Evolutionary conservation across 2,888 invertebrate genomes (phyloP).

Genomic region (Hemistola chrysoprasaria): DNA sequence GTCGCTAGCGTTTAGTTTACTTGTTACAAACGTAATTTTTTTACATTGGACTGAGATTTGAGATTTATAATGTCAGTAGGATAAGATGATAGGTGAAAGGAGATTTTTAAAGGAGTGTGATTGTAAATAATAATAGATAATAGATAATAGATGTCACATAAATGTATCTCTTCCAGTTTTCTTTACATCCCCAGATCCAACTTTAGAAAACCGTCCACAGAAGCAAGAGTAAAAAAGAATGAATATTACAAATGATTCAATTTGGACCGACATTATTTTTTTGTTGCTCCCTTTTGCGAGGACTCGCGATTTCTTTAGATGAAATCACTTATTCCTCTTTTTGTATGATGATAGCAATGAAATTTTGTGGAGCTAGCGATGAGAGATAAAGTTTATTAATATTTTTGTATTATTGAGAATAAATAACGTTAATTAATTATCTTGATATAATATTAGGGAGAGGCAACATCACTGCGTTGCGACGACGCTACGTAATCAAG

Average conservation of each 20-base stretch:
- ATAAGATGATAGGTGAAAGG: no score
- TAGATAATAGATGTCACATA: no score
- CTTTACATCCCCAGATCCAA: slow-evolving; percentile 26
- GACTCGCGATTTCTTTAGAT: slow-evolving; percentile 55
- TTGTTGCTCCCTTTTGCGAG: slow-evolving; percentile 53
- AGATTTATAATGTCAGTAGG: no score
- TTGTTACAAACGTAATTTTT: no score
- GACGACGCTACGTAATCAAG: no score
- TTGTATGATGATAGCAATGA: slow-evolving; percentile 51
- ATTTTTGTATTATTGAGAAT: slow-evolving; percentile 6
- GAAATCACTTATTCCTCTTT: slow-evolving; percentile 62
- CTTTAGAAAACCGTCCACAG: slow-evolving; percentile 53
- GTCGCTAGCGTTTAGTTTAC: no score
- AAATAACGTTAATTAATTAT: no score
- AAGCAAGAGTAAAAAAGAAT: slow-evolving; percentile 61
- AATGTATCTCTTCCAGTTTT: slow-evolving; percentile 28
- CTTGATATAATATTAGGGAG: no score
- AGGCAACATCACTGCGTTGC: no score
- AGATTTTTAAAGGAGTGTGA: no score
- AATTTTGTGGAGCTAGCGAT: slow-evolving; percentile 36
- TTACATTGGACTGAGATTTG: no score
- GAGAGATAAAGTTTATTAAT: slow-evolving; percentile 13
- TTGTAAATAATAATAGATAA: no score
- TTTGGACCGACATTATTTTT: slow-evolving; percentile 68
- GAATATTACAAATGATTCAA: slow-evolving; percentile 77